Evolutionary conservation across 1,140 invertebrate species (phyloP), one percentile per base, ranked within the genome.

Genomic region (Spodoptera frugiperda): DNA sequence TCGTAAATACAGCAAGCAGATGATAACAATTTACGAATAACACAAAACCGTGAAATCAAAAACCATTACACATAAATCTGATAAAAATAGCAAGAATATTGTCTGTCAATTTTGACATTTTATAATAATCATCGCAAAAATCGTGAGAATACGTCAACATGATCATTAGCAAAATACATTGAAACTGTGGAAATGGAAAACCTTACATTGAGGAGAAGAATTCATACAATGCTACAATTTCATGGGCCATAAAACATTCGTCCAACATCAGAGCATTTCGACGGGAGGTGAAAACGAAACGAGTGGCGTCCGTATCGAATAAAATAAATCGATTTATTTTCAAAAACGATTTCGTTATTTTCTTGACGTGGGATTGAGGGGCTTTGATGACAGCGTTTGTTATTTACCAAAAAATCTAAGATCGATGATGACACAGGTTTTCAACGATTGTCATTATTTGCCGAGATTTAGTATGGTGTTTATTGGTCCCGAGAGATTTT

Each of bases 131-230:
- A 67, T 54, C 14, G 10, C 14, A 78, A 77, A 68, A 83, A 67
- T 75, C 77, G 76, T 83, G 81, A 73, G 82, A 84, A 81, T 77
- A 80, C 79, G 81, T 83, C 82, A 82, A 84, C 82, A 75, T 68
- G 81, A 91, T 90, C 89, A 91, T 92, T 89, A 91, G 88, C 83
- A 85, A 88, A 81, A 80, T 77, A 84, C 76, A 80, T 87, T 83
- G 86, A 87, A 92, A 85, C 82, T 79, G 84, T 87, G 90, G 83
- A 93, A 93, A 91, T 93, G 91, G 90, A 91, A 93, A 93, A 91
- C 85, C 87, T 84, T 75, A 77, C 80, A 79, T 17, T 84, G 78
- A 86, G 78, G 83, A 80, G 70, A 78, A 80, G 83, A 84, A 85
- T 84, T 79, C 82, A 83, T 84, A 89, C 86, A 91, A 91, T 85